Conservation (phyloP, 1,140 invertebrate species). For the Pararge aegeria region DNA sequence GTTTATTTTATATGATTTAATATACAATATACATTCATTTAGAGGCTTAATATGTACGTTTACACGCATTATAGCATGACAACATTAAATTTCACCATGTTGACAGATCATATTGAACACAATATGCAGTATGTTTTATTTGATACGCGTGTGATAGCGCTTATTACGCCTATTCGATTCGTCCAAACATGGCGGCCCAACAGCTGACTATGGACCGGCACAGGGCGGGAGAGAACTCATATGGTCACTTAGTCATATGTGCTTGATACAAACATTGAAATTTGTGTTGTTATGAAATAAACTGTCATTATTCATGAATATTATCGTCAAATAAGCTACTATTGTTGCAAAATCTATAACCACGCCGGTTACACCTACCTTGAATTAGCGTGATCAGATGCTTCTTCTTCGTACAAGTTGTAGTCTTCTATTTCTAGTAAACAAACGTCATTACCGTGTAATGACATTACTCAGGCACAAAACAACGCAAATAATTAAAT, state of each 20-base stretch:
- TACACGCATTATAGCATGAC: neutral
- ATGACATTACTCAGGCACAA: slow-evolving; percentile 73
- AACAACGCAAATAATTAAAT: slow-evolving; percentile 47
- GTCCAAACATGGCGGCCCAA: slow-evolving; percentile 79
- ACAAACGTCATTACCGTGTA: slow-evolving; percentile 78
- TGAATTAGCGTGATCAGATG: slow-evolving; percentile 75
- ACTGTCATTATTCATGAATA: neutral
- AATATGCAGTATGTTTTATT: neutral
- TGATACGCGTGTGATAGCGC: slow-evolving; percentile 35
- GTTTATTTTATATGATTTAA: too few relatives aligned
- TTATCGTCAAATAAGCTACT: neutral
- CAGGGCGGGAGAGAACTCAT: slow-evolving; percentile 62
- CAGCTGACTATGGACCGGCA: slow-evolving; percentile 80
- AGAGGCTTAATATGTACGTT: neutral
- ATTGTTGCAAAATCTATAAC: slow-evolving; percentile 38
- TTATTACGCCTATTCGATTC: slow-evolving; percentile 77
- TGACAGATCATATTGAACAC: neutral
- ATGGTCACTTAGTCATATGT: slow-evolving; percentile 35
- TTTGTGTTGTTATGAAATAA: slow-evolving; percentile 19
- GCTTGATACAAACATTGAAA: slow-evolving; percentile 20
- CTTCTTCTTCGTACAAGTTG: slow-evolving; percentile 77
- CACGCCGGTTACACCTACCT: slow-evolving; percentile 75
- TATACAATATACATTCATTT: neutral
- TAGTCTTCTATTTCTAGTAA: slow-evolving; percentile 77
- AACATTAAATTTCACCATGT: slow-evolving; percentile 1